Evolutionary conservation across 2,797 vertebrate species (phyloP), one percentile per base, ranked within the genome.

Genomic region (Spondyliosoma cantharus): DNA sequence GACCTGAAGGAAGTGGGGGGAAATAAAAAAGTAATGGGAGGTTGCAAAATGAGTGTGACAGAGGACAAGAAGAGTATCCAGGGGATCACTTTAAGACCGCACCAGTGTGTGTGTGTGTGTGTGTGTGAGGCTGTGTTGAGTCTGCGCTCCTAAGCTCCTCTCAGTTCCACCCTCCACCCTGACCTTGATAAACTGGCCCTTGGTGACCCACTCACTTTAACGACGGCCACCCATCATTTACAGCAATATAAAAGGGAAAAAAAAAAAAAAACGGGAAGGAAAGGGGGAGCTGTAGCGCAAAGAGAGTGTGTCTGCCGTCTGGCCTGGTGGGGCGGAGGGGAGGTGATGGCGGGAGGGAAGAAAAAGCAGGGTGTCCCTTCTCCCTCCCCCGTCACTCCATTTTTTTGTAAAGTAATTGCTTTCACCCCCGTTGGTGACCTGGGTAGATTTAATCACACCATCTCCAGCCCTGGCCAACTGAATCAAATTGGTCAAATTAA

Each of bases 331-430:
- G 45, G 45, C 37, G 48, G 65, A 46, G 63, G 67, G 45, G 15
- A 17, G 70, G 71, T 53, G 74, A 61, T 20, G 61, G 70, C 20
- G 50, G 74, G 63, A 63, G 64, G 71, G 62, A 81, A 72, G 82
- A 80, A 86, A 83, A 83, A 80, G 81, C 84, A 74, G 83, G 87
- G 90, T 89, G 87, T 87, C 90, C 89, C 87, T 73, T 85, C 82
- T 75, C 73, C 67, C 83, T 81, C 81, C 89, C 42, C 81, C 46
- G 71, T 94, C 90, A 90, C 90, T 90, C 92, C 88, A 84, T 92
- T 91, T 94, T 94, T 93, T 93, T 92, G 87, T 86, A 83, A 91
- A 95, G 95, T 95, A 96, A 96, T 96, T 95, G 94, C 95, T 94
- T 95, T 96, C 93, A 95, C 95, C 93, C 87, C 82, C 78, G 83